Evolutionary conservation across 1,140 invertebrate species (phyloP).

Genomic region (Apocrypta bakeri): DNA sequence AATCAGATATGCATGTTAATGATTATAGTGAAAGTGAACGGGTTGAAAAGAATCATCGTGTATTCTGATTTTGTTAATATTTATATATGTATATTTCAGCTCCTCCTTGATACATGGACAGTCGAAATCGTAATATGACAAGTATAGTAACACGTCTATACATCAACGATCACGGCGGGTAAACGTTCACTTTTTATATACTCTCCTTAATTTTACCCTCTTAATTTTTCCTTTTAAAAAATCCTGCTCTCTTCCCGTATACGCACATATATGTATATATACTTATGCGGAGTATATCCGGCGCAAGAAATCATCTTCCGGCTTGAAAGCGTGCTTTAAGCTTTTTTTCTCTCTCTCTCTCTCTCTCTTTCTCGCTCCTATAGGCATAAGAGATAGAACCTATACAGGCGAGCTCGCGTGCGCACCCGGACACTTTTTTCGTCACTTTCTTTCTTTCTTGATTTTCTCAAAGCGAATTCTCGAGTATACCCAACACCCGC

Average conservation of each 20-base stretch:
- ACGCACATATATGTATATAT: too few relatives aligned
- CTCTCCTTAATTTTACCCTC: neutral
- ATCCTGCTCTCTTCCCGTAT: neutral
- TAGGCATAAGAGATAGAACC: too few relatives aligned
- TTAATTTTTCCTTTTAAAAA: neutral
- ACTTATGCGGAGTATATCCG: slow-evolving; percentile 3
- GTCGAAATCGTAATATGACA: slow-evolving; percentile 5
- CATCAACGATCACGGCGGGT: slow-evolving; percentile 6
- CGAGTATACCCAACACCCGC: neutral
- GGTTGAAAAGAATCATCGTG: neutral
- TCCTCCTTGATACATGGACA: slow-evolving; percentile 20
- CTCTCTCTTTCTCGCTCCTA: too few relatives aligned
- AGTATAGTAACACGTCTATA: neutral
- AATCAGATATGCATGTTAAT: too few relatives aligned
- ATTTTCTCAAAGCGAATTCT: neutral
- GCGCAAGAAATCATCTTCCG: slow-evolving; percentile 36
- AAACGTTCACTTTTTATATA: neutral
- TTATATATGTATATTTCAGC: slow-evolving; percentile 24
- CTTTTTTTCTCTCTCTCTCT: slow-evolving; percentile 7
- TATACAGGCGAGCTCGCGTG: neutral
- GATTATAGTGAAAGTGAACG: neutral
- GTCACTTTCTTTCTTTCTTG: neutral
- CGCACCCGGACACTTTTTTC: neutral
- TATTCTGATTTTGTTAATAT: slow-evolving; percentile 5
- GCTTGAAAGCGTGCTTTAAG: neutral